Base-by-base conservation (phyloP, 2,888 invertebrate species). In the Phortica okadai region DNA sequence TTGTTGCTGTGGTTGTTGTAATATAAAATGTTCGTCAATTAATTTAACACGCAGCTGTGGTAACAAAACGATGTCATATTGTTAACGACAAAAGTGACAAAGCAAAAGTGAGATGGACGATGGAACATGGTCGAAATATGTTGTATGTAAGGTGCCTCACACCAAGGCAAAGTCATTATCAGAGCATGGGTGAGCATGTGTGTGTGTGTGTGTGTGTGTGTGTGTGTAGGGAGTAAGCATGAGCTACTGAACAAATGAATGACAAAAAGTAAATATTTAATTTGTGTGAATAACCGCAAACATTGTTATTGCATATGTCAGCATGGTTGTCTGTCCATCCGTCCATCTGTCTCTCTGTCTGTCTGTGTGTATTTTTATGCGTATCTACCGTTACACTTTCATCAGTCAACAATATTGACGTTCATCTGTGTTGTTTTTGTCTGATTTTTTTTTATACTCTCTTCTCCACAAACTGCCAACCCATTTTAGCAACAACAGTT, bases 41-140 rank as follows among this genome's bases (percentile, higher is more conserved):
- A 62, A 62, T 50, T 50, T 50, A 62, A 62, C 62, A 62, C 62
- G 25, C 62, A 62, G 62, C 25, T 62, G 62, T 8, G 62, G 62
- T 62, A 21, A 62, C 62, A 62, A 16, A 50, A 50, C 50, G 14
- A 14, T 11, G 14, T 50, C 50, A 14, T 50, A 14, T 14, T 50
- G 8, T 50, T 50, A 8, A 8, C 50, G 50, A 50, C 14, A 50
- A 14, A 50, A 50, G 50, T 50, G 50, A 50, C 10, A 11, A 50
- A 14, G 50, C 50, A 14, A 8, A 6, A 0, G 50, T 2, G 8
- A 50, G 14, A 50, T 50, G 8, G 50, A 50, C 10, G 50, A 8
- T 33, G 33, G 33, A 33, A 5, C 2, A 5, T 33, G 33, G 33
- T 33, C 33, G 33, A 33, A 33, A 33, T 4, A 33, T 5, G 33